Base-by-base conservation (phyloP, 2,797 vertebrate genomes). In the Enteromius radiatus region DNA sequence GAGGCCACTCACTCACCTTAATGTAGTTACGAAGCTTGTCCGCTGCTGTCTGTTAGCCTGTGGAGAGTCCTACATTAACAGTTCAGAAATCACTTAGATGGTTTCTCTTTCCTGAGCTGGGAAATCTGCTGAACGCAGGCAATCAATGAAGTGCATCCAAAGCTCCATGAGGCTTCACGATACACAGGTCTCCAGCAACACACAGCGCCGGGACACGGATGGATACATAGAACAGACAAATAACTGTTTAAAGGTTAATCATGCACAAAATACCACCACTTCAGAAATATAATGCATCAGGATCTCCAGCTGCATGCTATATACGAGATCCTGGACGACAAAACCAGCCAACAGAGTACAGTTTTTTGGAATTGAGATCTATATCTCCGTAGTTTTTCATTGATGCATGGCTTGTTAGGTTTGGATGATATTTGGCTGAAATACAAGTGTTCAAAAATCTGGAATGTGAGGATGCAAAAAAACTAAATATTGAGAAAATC, bases 51-150 rank as follows among this genome's bases (percentile, higher is more conserved):
- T 70, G 87, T 87, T 82, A 86, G 86, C 56, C 71, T 82, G 63
- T 71, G 49, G 64, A 76, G 83, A 87, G 81, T 73, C 78, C 87
- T 86, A 90, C 87, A 88, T 80, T 78, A 86, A 88, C 88, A 54
- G 81, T 87, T 80, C 84, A 85, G 88, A 91, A 91, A 88, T 90
- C 89, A 90, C 91, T 47, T 84, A 88, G 80, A 83, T 80, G 64
- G 86, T 89, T 89, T 91, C 88, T 93, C 81, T 91, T 93, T 91
- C 90, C 86, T 91, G 90, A 91, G 88, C 85, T 88, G 86, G 88
- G 88, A 93, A 93, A 92, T 92, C 87, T 91, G 84, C 90, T 89
- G 88, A 90, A 90, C 77, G 85, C 84, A 81, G 87, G 87, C 85
- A 88, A 92, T 88, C 90, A 89, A 91, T 91, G 86, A 89, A 84